Base-by-base conservation (phyloP, 2,113 vertebrate genomes). In the Seriola rivoliana region DNA sequence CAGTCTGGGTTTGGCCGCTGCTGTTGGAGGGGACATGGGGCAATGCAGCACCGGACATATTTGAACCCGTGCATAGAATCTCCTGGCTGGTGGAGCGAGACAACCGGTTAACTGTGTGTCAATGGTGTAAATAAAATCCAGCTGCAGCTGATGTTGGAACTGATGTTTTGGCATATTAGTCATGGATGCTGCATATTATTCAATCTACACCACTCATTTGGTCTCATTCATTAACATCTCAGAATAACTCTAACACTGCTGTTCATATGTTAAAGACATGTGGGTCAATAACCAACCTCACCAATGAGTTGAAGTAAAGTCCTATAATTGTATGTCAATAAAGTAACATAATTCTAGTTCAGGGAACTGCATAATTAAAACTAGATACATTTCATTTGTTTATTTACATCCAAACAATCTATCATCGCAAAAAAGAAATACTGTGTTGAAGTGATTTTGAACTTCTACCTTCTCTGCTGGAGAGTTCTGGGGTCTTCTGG, bases 381-480 rank as follows among this genome's bases (percentile, higher is more conserved):
- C 10, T 34, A 8, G 4, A 34, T 16, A 6, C n/a, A 57, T 59
- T 17, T 19, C 4, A 60, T 60, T 17, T 36, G 9, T 23, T 55
- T n/a, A 23, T 25, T 44, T 25, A 8, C 10, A 25, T 46, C 21
- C n/a, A 50, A 7, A 17, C 21, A 12, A 16, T 67, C 8, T 8
- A 8, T 55, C 13, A 17, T 2, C 25, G 29, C 52, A 67, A 46
- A 77, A 77, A 72, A 1, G 23, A 64, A 62, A 55, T 0, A 5
- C 1, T 29, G 38, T 10, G 25, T 23, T 66, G 17, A 66, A 44
- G 13, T 0, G 21, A 76, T 36, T 54, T 36, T 4, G 2, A 44
- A 46, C 6, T 42, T 68, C 2, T 96, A 97, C 97, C 97, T 98
- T 89, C 97, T 97, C 85, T 97, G 97, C 87, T 99, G 98, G 89